phyloP scores from a whole-genome alignment of 2,888 invertebrate species.

The Ormyrus nitidulus region DNA sequence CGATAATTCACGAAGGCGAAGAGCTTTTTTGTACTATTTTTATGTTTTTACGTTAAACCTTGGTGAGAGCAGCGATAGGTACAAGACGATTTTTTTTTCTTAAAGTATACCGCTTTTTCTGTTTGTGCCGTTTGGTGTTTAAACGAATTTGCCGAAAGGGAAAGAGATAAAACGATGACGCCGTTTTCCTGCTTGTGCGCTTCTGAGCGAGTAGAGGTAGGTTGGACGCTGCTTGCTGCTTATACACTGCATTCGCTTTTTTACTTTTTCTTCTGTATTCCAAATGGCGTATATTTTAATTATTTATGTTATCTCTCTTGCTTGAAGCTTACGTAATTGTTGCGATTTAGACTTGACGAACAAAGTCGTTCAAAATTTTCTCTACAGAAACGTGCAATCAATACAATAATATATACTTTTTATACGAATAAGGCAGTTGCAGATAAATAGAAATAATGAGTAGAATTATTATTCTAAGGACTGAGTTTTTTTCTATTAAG shows the following conservation, averaged over 20 bases:
- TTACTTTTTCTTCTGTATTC: too few species aligned
- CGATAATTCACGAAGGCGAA: conserved; percentile 6
- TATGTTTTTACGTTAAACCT: background rate
- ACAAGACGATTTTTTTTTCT: background rate
- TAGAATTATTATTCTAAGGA: too few species aligned
- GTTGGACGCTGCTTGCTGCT: conserved; percentile 57
- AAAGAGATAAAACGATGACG: conserved; percentile 47
- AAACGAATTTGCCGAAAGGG: background rate
- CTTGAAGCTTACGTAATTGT: too few species aligned
- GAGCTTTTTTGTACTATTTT: too few species aligned
- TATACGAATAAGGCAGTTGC: background rate
- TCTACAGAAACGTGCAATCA: background rate
- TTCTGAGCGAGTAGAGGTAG: conserved; percentile 73
- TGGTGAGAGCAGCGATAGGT: background rate
- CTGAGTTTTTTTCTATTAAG: conserved; percentile 15
- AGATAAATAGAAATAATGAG: background rate
- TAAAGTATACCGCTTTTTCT: background rate
- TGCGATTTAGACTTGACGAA: too few species aligned
- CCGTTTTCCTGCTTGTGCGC: conserved; percentile 73
- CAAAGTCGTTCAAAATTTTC: background rate
- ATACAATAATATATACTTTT: too few species aligned
- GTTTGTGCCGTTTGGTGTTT: background rate
- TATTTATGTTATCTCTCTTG: too few species aligned
- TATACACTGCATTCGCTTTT: too few species aligned
- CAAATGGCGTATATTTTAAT: too few species aligned